phyloP scores from a whole-genome alignment of 2,113 vertebrate species.

The Carlito syrichta region DNA sequence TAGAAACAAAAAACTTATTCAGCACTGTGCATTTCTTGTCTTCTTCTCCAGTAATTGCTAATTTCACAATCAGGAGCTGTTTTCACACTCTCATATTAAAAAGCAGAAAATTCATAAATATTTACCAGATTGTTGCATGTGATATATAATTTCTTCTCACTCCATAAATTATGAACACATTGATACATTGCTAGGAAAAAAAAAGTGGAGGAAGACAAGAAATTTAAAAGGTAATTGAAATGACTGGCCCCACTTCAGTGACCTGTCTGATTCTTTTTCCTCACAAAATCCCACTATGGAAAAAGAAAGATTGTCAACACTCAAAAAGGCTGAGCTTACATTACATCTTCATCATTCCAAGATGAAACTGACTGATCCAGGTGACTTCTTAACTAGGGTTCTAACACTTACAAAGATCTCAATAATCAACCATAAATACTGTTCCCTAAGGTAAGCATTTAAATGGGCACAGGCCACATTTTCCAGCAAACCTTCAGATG shows the following conservation, averaged over 20 bases:
- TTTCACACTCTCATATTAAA: constrained; percentile 46
- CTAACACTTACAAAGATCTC: background rate
- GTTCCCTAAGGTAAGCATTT: background rate
- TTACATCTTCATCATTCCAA: background rate
- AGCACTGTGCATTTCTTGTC: background rate
- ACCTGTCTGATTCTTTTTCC: background rate
- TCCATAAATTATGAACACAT: constrained; percentile 55
- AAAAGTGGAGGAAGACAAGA: background rate
- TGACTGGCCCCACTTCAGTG: background rate
- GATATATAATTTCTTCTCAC: constrained; percentile 46
- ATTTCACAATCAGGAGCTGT: constrained; percentile 50
- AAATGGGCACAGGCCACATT: background rate
- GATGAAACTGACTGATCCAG: background rate
- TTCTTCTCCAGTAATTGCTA: constrained; percentile 28
- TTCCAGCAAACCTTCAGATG: background rate
- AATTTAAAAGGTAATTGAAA: background rate
- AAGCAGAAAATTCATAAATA: constrained; percentile 63
- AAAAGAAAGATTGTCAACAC: background rate
- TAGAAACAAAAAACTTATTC: background rate
- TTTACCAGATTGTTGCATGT: constrained; percentile 55
- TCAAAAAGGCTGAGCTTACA: background rate
- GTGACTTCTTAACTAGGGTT: background rate
- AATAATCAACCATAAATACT: background rate
- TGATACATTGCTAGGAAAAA: background rate
- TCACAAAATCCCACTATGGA: background rate